Percentiles rank a stretch among this genome's conserved stretches.
Conservation (phyloP, 2,113 vertebrate genomes). For the Plecotus auritus region DNA sequence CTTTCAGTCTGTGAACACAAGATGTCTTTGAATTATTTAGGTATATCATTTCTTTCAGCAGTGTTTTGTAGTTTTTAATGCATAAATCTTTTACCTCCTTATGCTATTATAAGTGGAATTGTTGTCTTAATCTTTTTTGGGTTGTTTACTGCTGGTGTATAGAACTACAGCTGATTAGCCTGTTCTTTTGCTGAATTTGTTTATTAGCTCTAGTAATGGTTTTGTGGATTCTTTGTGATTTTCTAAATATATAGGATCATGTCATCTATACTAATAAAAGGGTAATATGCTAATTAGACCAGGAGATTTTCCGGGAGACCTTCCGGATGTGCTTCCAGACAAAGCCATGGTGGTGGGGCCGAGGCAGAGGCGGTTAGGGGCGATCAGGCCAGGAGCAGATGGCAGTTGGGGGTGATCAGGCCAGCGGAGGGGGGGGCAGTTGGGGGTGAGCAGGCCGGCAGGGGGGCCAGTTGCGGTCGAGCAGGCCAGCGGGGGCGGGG, state of each 20-base stretch:
- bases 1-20: background rate
- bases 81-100: background rate
- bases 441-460: too few species aligned
- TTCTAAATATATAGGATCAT: background rate
- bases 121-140: background rate
- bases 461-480: too few species aligned
- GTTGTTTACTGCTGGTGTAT: background rate
- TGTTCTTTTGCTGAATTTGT: background rate
- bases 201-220: background rate
- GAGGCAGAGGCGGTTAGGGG: too few species aligned
- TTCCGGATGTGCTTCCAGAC: too few species aligned
- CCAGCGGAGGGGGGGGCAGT: fast-evolving
- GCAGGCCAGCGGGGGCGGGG: too few species aligned
- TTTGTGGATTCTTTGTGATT: background rate
- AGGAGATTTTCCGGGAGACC: too few species aligned
- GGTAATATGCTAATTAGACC: too few species aligned
- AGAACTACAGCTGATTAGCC: background rate
- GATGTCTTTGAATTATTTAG: background rate
- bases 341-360: too few species aligned
- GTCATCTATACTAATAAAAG: background rate
- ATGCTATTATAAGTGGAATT: background rate
- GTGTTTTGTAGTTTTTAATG: background rate
- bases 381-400: too few species aligned
- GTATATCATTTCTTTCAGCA: background rate
- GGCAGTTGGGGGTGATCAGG: too few species aligned